phyloP scores from a whole-genome alignment of 2,113 vertebrate genomes.

The Pituophis catenifer region DNA sequence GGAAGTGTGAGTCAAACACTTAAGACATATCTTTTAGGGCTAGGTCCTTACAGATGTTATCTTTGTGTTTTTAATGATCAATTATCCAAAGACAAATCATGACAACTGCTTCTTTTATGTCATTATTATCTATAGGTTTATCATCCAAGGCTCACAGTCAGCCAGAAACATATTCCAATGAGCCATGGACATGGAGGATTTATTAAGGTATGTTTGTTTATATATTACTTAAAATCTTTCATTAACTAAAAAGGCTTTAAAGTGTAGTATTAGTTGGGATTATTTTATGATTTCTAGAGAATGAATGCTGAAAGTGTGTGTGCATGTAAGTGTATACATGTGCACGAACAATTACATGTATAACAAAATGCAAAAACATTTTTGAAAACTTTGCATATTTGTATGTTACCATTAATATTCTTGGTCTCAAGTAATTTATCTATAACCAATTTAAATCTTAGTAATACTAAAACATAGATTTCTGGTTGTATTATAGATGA shows the following conservation, averaged over 20 bases:
- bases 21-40: neutral
- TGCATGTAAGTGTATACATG: neutral
- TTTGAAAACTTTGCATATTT: neutral
- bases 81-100: neutral
- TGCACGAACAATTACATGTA: neutral
- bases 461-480: neutral
- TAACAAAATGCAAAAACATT: neutral
- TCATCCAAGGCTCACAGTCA: conserved; percentile 57
- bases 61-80: neutral
- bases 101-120: conserved; percentile 14
- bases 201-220: conserved; percentile 68
- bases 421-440: neutral
- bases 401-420: neutral
- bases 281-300: neutral
- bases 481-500: conserved; percentile 27
- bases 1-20: neutral
- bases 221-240: neutral
- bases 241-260: neutral
- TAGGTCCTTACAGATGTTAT: neutral
- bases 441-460: neutral
- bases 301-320: neutral
- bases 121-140: conserved; percentile 68
- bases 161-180: conserved; percentile 67
- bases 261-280: neutral
- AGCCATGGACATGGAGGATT: conserved; percentile 68